These are phyloP conservation scores for Drosophila albomicans DNA, from an alignment of 1,140 invertebrate species.

Conservation along the genomic window DNA sequence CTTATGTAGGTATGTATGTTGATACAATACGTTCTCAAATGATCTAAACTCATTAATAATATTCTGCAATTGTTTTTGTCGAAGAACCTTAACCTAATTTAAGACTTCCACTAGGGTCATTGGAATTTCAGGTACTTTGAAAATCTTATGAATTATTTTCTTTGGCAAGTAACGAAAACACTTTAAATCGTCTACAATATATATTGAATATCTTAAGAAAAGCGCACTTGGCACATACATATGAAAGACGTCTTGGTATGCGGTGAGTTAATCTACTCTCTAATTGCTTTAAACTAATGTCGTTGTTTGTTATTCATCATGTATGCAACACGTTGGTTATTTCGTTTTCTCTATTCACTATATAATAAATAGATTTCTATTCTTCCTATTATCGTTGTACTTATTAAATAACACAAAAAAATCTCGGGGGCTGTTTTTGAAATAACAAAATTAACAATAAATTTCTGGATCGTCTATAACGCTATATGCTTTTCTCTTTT, in stretches of 20 bases:
- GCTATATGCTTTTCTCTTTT: not conserved
- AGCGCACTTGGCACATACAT: conserved; percentile 44
- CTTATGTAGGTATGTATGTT: conserved; percentile 12
- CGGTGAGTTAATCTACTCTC: conserved; percentile 65
- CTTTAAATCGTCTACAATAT: conserved; percentile 47
- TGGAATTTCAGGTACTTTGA: conserved; percentile 82
- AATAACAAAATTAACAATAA: conserved; percentile 23
- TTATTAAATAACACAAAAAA: conserved; percentile 43
- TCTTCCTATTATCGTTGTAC: conserved; percentile 57
- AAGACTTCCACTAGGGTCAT: conserved; percentile 66
- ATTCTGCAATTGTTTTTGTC: conserved; percentile 25
- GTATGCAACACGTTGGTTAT: conserved; percentile 62
- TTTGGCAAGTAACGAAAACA: conserved; percentile 68
- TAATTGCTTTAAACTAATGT: conserved; percentile 81
- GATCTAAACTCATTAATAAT: conserved; percentile 59
- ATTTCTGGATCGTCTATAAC: conserved; percentile 14
- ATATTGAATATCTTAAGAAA: conserved; percentile 42
- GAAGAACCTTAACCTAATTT: conserved; percentile 72
- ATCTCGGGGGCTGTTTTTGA: conserved; percentile 5
- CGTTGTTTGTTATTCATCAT: conserved; percentile 75
- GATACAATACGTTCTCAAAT: conserved; percentile 29
- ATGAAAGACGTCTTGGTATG: conserved; percentile 68
- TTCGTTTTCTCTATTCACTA: conserved; percentile 45
- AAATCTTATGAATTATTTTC: conserved; percentile 81
- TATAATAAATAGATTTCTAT: conserved; percentile 50